Evolutionary conservation across 2,888 invertebrate genomes (phyloP), one percentile per base, ranked within the genome.

Genomic region (Therioaphis trifolii): DNA sequence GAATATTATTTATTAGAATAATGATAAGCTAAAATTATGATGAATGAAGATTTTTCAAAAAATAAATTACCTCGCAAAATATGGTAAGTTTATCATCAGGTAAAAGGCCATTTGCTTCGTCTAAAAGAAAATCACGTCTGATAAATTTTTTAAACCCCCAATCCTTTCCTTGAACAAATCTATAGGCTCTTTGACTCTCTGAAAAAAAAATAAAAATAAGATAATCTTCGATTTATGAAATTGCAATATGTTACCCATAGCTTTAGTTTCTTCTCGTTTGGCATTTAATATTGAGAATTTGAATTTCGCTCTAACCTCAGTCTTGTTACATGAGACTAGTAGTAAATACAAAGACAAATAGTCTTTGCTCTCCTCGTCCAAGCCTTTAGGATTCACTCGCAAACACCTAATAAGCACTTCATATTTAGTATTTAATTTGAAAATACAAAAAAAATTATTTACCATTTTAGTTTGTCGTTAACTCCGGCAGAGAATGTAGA

Each of bases 141-240:
- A 99, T 99, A 89, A 99, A 99, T 90, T 99, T 99, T 91, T 99
- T 99, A 91, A 99, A 99, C 85, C 99, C 99, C 99, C 99, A 99
- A 92, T 99, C 99, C 91, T 99, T 99, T 87, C 99, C 99, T 91
- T 99, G 99, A 86, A 99, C 99, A 90, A 99, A 99, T 91, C 99
- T 93, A 90, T 99, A 99, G 86, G 99, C 99, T 89, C 99, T 89
- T 88, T 94, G 94, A 88, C 93, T 93, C 88, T 94, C 93, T 93
- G 89, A 85, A 85, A 84, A 84, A 85, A 85, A 74, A 84, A 71
- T 76, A 55, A 4, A 58, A 52, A 46, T 18, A 55, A 61, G 21
- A 46, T n/a, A 4, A 68, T n/a, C 1, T 14, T 15, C n/a, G 1
- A 2, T 58, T 15, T 15, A n/a, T 1, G 14, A 4, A 18, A 58